These are phyloP conservation scores for Caranx melampygus DNA, from an alignment of 2,113 vertebrate genomes.

Conservation along the genomic window DNA sequence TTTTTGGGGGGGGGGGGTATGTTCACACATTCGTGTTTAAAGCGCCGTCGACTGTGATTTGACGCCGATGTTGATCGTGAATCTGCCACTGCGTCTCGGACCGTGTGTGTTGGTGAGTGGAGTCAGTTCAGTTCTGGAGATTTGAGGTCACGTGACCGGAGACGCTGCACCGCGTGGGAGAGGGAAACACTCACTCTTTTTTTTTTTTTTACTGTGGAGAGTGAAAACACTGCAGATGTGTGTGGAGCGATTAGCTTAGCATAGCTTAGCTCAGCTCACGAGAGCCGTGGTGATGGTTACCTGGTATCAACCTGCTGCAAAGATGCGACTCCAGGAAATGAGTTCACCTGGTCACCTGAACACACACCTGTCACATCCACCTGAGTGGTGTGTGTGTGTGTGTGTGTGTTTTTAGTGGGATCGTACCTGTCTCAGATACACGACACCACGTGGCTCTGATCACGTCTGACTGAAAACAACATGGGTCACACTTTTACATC, in stretches of 20 bases:
- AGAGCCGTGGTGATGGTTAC: too few species aligned
- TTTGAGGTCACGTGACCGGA: too few species aligned
- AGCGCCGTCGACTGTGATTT: conserved; percentile 21
- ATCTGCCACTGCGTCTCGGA: conserved; percentile 40
- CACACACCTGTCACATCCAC: background rate
- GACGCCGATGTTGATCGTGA: conserved; percentile 41
- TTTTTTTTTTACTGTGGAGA: background rate
- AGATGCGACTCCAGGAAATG: background rate
- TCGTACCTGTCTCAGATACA: too few species aligned
- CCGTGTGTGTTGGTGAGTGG: conserved; percentile 40
- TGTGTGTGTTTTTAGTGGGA: too few species aligned
- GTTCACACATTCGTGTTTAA: conserved; percentile 42
- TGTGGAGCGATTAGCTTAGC: background rate
- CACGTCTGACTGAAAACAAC: too few species aligned
- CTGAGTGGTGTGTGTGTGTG: too few species aligned
- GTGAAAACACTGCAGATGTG: background rate
- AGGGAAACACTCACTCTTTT: too few species aligned
- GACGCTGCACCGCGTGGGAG: too few species aligned
- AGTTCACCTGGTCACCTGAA: background rate
- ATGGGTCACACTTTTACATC: too few species aligned
- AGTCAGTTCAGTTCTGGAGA: background rate
- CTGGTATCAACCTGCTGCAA: background rate
- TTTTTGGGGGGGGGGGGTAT: conserved; percentile 3
- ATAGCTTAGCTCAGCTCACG: background rate
- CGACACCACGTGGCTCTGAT: too few species aligned